Conservation (phyloP, 2,888 invertebrate genomes). For the Hyles lineata region DNA sequence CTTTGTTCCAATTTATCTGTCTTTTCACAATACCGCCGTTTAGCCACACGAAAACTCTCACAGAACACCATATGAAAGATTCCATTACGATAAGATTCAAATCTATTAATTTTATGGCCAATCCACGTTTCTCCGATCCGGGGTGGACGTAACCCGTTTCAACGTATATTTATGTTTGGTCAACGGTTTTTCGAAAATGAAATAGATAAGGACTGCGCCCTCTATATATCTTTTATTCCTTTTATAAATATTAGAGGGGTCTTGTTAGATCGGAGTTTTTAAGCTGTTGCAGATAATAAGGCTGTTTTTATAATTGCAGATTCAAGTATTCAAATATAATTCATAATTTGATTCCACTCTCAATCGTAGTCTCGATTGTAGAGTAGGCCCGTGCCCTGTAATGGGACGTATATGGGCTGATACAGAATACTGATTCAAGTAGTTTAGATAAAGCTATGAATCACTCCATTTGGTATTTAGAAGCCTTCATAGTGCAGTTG, state of each 20-base stretch:
- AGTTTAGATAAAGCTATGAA: too few relatives aligned
- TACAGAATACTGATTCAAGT: too few relatives aligned
- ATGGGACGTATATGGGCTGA: too few relatives aligned
- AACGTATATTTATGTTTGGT: conserved; percentile 77
- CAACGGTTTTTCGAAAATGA: conserved; percentile 71
- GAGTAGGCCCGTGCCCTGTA: too few relatives aligned
- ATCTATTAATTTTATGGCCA: conserved; percentile 24
- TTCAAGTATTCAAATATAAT: too few relatives aligned
- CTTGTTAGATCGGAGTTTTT: background rate
- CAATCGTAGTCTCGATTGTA: too few relatives aligned
- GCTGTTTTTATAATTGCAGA: too few relatives aligned
- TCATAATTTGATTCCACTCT: too few relatives aligned
- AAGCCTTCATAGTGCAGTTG: too few relatives aligned
- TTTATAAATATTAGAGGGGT: background rate
- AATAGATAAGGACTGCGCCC: conserved; percentile 62
- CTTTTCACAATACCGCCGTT: background rate
- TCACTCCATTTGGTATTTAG: too few relatives aligned
- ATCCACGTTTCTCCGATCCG: conserved; percentile 47
- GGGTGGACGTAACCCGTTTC: conserved; percentile 60
- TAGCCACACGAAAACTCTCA: background rate
- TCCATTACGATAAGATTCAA: conserved; percentile 16
- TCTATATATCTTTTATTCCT: conserved; percentile 28
- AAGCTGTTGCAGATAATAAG: too few relatives aligned
- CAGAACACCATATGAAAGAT: conserved; percentile 1
- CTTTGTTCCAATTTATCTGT: background rate